These are phyloP conservation scores for Montipora capricornis DNA, from an alignment of 64 coral and sea anemone species.

Conservation along the genomic window DNA sequence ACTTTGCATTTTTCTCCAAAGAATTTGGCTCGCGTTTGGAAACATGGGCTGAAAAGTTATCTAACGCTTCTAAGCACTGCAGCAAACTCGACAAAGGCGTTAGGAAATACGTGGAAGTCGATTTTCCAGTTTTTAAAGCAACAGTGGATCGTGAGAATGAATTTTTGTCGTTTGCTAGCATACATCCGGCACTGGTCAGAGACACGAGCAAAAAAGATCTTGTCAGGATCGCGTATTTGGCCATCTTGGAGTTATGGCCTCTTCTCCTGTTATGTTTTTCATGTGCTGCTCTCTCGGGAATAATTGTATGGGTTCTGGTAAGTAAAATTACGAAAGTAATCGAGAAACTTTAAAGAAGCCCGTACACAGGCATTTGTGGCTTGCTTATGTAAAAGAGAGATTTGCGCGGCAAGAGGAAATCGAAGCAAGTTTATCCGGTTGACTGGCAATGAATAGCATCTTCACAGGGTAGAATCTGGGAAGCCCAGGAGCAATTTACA, in stretches of 20 bases:
- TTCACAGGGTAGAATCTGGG: too few relatives aligned
- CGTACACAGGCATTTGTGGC: too few relatives aligned
- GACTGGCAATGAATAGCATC: too few relatives aligned
- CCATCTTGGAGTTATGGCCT: conserved; percentile 43
- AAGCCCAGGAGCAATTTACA: too few relatives aligned
- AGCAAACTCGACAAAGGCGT: neutral
- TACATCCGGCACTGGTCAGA: conserved; percentile 1
- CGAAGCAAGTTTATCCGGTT: too few relatives aligned
- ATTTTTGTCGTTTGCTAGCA: neutral
- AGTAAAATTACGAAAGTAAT: neutral
- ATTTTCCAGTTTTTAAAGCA: conserved; percentile 4
- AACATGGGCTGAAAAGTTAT: neutral
- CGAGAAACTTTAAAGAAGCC: neutral
- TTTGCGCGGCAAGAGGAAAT: too few relatives aligned
- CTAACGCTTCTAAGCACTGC: neutral
- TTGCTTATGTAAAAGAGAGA: too few relatives aligned
- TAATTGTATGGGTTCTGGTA: conserved; percentile 30
- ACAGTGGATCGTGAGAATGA: neutral
- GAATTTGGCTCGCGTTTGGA: neutral
- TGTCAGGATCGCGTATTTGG: conserved; percentile 14
- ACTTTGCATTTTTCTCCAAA: neutral
- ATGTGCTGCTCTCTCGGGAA: conserved; percentile 28
- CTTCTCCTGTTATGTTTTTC: conserved; percentile 27
- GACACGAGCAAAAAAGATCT: neutral
- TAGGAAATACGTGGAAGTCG: neutral